Percentiles rank a stretch among this genome's conserved stretches.
Evolutionary conservation across 2,113 vertebrate species (phyloP).

Genomic region (Uropsilus gracilis): DNA sequence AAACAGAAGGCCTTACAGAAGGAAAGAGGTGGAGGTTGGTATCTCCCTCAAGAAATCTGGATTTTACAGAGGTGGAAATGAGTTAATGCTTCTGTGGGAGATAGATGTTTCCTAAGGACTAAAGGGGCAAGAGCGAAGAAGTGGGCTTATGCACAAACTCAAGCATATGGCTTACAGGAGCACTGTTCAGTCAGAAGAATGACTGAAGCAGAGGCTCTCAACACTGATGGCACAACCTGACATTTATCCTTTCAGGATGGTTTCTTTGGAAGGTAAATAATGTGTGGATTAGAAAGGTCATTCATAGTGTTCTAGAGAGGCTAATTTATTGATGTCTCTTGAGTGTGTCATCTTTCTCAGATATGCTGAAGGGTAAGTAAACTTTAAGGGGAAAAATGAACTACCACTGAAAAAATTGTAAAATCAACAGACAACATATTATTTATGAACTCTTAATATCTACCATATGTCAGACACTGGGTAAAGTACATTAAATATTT

Average conservation of each 20-base stretch:
- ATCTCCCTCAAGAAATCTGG: not conserved
- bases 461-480: not conserved
- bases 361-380: not conserved
- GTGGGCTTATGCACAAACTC: too few relatives aligned
- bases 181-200: not conserved
- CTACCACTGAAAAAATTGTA: not conserved
- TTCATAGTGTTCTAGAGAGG: not conserved
- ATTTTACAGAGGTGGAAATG: not conserved
- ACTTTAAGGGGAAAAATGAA: not conserved
- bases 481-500: not conserved
- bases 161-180: not conserved
- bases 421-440: not conserved
- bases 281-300: not conserved
- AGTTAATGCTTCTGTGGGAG: not conserved
- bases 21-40: not conserved
- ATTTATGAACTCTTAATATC: not conserved
- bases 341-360: not conserved
- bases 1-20: not conserved
- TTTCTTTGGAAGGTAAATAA: not conserved
- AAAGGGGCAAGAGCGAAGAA: not conserved
- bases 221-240: not conserved
- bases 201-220: not conserved
- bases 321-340: slow-evolving; percentile 2
- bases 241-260: not conserved
- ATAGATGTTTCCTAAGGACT: slow-evolving; percentile 32